Base-by-base conservation (phyloP, 2,113 vertebrate genomes). In the Takifugu bimaculatus region DNA sequence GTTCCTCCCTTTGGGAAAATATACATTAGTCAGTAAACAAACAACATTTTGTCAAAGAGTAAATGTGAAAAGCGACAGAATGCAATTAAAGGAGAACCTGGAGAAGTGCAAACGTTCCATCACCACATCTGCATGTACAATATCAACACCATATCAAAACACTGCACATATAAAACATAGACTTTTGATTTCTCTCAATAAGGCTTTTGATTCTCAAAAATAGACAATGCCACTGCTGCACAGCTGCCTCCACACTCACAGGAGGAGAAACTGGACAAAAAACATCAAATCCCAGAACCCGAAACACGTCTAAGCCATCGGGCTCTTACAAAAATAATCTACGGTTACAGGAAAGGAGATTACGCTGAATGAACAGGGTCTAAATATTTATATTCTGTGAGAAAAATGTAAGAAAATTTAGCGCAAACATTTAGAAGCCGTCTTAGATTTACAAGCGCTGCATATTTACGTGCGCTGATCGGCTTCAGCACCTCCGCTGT, bases 61-160 rank as follows among this genome's bases (percentile, higher is more conserved):
- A 76, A 63, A 63, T 82, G 26, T 56, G 25, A 85, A 85, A 87
- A 83, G 77, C 51, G 60, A 82, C 63, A 81, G 63, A 84, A 84
- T 82, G 82, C 79, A 86, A 85, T 72, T 78, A 56, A 26, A 78
- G 77, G 85, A 78, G 82, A 86, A 80, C 72, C 82, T 68, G 0
- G 57, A 62, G 44, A 84, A 85, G 84, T 85, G 85, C 81, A 81
- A 83, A 85, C 75, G 64, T 78, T 55, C 50, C 60, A 67, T 79
- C 73, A 85, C 74, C 60, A 78, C 74, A 81, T 80, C 75, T 86
- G 84, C 84, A 63, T 78, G 65, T 79, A 86, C 86, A 79, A 86
- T 67, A 86, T 75, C 65, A 60, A 83, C 75, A 83, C 63, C 43
- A 84, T 82, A 83, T 79, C 65, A 79, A 86, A 85, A 85, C 79